Conservation (phyloP, 2,888 invertebrate species). For the Nomada lathburiana region DNA sequence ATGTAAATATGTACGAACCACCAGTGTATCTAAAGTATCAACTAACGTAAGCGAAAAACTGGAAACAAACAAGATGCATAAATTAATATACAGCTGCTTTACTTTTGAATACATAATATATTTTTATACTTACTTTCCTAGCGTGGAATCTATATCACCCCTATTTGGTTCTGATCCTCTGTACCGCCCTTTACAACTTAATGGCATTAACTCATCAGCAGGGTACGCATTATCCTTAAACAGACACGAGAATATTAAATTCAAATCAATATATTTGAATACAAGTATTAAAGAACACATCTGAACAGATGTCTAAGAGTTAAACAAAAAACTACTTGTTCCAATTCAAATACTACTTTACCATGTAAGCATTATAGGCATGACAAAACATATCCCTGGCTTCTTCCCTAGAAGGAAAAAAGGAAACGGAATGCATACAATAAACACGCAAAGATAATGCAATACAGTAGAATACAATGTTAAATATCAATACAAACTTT, state of each 20-base stretch:
- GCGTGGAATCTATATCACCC: constrained; percentile 97
- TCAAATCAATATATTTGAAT: background rate
- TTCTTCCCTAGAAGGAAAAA: constrained; percentile 89
- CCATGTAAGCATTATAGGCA: constrained; percentile 98
- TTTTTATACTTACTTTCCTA: constrained; percentile 94
- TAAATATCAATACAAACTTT: constrained; percentile 85
- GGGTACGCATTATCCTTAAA: constrained; percentile 95
- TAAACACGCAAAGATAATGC: background rate
- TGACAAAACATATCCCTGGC: constrained; percentile 98
- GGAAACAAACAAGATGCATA: constrained; percentile 77
- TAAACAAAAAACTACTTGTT: no score
- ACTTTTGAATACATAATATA: constrained; percentile 9
- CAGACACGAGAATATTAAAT: constrained; percentile 9
- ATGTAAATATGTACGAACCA: constrained; percentile 84
- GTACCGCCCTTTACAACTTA: constrained; percentile 96
- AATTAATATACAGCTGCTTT: background rate
- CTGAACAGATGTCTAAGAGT: no score
- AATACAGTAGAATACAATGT: background rate
- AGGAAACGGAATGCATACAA: constrained; percentile 33
- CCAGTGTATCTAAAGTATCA: constrained; percentile 96
- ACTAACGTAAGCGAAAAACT: constrained; percentile 98
- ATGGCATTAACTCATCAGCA: constrained; percentile 99
- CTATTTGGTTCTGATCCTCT: constrained; percentile 95
- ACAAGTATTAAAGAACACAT: background rate
- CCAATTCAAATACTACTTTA: constrained; percentile 67